Base-by-base conservation (phyloP, 2,888 invertebrate genomes). In the Nymphalis c-album region DNA sequence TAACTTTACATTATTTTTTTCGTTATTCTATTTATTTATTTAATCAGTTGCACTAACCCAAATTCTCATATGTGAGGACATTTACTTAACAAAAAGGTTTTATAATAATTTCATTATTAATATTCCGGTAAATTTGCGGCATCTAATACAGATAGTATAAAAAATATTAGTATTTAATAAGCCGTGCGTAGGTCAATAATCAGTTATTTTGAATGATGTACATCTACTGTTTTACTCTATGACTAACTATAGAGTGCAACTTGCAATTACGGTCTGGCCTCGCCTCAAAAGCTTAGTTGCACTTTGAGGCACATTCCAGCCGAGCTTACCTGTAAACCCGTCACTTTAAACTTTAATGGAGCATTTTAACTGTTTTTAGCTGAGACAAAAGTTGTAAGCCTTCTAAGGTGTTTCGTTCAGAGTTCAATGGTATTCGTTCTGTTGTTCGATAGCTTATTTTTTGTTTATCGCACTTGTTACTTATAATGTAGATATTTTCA, bases 311-410 rank as follows among this genome's bases (percentile, higher is more conserved):
- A 46, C 61, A 66, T 60, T 71, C 55, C 60, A 53, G 47, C 26
- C 58, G 58, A 55, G 63, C 71, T 67, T 69, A 69, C 69, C 66
- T 68, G 62, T 68, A 59, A 68, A 63, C 66, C 68, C 64, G 59
- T 60, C 55, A 66, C 64, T 69, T 74, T 71, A 72, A 72, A 75
- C 68, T 74, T 72, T 75, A 75, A 77, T 77, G 70, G 72, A 69
- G 64, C 71, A 71, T 71, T 73, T 64, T 68, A 75, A 71, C 67
- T 73, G 73, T 73, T 74, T 73, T 64, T 58, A 67, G 22, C 61
- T 22, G 67, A 61, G 62, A 67, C 64, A 62, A 73, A 60, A 67
- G 61, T 64, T 72, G 47, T 40, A 55, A 66, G 58, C 22, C 58
- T 20, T 35, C 60, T 45, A 55, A 63, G 68, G 53, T 61, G 60